A percentile compares a stretch with the other conserved stretches of the same genome.
Conservation (phyloP, 1,140 invertebrate species). For the Ceratitis capitata region DNA sequence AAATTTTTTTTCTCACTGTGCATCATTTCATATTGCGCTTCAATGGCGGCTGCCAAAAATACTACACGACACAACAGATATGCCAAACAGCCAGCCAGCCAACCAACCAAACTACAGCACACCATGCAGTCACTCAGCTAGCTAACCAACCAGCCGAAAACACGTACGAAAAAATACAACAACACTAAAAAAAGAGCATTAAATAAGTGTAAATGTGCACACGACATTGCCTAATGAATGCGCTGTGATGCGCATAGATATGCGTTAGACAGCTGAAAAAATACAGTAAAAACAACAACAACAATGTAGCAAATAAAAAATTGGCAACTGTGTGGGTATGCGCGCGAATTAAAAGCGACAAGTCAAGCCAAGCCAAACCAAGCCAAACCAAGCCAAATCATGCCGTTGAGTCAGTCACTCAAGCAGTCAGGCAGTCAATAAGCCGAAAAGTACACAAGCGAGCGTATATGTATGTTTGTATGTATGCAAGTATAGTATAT, state of each 20-base stretch:
- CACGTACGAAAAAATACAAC: not conserved
- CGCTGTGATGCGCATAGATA: slow-evolving; percentile 3
- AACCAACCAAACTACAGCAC: not conserved
- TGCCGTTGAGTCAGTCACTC: not conserved
- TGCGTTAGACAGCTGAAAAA: not conserved
- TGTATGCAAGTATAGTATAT: not conserved
- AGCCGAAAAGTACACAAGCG: not conserved
- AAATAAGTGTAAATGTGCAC: not conserved
- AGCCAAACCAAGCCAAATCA: too few relatives aligned
- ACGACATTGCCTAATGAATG: not conserved
- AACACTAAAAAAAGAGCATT: too few relatives aligned
- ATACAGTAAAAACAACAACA: not conserved
- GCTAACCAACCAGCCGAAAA: not conserved
- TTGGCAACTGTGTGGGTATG: not conserved
- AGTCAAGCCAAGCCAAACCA: too few relatives aligned
- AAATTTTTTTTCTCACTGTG: not conserved
- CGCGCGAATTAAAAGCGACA: slow-evolving; percentile 29
- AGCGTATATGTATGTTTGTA: not conserved
- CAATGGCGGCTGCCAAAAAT: slow-evolving; percentile 19
- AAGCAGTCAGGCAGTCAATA: slow-evolving; percentile 16
- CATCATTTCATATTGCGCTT: not conserved
- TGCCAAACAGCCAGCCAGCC: not conserved
- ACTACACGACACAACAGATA: not conserved
- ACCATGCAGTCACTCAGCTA: not conserved
- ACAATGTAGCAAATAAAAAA: not conserved